These are phyloP conservation scores for Drosophila quadrilineata DNA, from an alignment of 1,140 invertebrate genomes.

Conservation along the genomic window DNA sequence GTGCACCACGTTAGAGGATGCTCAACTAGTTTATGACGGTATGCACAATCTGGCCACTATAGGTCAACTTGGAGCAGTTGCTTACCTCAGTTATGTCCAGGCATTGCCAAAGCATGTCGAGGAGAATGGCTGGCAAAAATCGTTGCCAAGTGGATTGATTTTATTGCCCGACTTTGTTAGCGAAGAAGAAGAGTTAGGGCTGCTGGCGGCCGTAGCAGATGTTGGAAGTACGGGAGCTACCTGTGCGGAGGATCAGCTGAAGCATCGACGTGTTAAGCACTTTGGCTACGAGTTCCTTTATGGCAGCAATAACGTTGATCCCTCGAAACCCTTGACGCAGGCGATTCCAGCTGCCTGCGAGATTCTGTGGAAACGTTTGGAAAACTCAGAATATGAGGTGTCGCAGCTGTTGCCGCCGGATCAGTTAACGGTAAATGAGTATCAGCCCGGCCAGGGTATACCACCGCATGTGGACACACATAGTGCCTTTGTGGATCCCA, in stretches of 20 bases:
- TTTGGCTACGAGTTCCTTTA: slow-evolving; percentile 97
- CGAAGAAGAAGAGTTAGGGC: slow-evolving; percentile 86
- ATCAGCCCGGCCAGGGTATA: slow-evolving; percentile 96
- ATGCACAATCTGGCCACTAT: slow-evolving; percentile 83
- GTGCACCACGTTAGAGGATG: slow-evolving; percentile 82
- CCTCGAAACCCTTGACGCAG: slow-evolving; percentile 85
- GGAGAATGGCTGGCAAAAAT: slow-evolving; percentile 48
- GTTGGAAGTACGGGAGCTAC: slow-evolving; percentile 13
- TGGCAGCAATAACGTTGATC: slow-evolving; percentile 93
- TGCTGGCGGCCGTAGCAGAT: slow-evolving; percentile 84
- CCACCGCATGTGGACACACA: slow-evolving; percentile 97
- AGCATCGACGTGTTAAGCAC: slow-evolving; percentile 94
- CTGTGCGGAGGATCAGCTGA: slow-evolving; percentile 84
- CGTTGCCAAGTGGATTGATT: slow-evolving; percentile 87
- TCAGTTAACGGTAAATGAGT: slow-evolving; percentile 96
- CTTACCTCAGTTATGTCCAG: slow-evolving; percentile 85
- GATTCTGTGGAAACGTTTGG: slow-evolving; percentile 85
- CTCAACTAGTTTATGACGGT: slow-evolving; percentile 82
- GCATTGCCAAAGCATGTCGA: slow-evolving; percentile 48
- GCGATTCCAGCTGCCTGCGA: slow-evolving; percentile 88
- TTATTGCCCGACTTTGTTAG: slow-evolving; percentile 89
- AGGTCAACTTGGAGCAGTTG: slow-evolving; percentile 82
- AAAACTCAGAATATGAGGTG: slow-evolving; percentile 73
- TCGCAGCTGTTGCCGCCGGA: slow-evolving; percentile 85
- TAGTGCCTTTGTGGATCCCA: slow-evolving; percentile 94